Evolutionary conservation across 2,797 vertebrate species (phyloP).

Genomic region (Hemitrygon akajei): DNA sequence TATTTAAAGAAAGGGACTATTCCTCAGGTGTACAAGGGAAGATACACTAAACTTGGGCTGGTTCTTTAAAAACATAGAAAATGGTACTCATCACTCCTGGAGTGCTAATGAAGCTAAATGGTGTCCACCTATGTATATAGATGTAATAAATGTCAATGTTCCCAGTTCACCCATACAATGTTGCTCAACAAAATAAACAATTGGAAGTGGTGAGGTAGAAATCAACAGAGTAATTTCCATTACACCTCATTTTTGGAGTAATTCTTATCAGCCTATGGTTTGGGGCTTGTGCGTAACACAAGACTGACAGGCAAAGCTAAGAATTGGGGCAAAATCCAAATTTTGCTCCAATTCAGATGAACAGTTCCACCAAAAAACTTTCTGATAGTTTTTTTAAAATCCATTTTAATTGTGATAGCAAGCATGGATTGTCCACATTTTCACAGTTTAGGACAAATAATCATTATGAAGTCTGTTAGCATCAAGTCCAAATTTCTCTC

Average conservation of each 20-base stretch:
- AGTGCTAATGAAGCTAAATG: not conserved
- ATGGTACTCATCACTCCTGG: not conserved
- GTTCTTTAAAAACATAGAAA: not conserved
- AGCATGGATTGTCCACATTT: not conserved
- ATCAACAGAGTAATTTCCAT: not conserved
- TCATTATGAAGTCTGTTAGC: not conserved
- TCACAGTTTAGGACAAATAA: not conserved
- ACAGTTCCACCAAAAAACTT: not conserved
- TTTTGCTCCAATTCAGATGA: not conserved
- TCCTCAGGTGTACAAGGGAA: not conserved
- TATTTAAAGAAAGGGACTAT: not conserved
- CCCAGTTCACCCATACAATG: not conserved
- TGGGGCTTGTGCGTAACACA: no score
- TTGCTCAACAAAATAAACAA: not conserved
- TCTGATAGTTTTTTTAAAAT: not conserved
- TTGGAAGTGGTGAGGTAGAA: not conserved
- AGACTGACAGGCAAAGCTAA: not conserved
- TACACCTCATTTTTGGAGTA: not conserved
- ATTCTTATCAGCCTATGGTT: not conserved
- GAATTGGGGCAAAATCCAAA: not conserved
- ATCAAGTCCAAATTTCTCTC: not conserved
- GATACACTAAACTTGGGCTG: not conserved
- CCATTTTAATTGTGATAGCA: not conserved
- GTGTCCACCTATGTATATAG: no score
- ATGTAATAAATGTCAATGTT: not conserved